These are phyloP conservation scores for Psittacara wagleri DNA, from an alignment of 2,113 vertebrate species.

Conservation along the genomic window DNA sequence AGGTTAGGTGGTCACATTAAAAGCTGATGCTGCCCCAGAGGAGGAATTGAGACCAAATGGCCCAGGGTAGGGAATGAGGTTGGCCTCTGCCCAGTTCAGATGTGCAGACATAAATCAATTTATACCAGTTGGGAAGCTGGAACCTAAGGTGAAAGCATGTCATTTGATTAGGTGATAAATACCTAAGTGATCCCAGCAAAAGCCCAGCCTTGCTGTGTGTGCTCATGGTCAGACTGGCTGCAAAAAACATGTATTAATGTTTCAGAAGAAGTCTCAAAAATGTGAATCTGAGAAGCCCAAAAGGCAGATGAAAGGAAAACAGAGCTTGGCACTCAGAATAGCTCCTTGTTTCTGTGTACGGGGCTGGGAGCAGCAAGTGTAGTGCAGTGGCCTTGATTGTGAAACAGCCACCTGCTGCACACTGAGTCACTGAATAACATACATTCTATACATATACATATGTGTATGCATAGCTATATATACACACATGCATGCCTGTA, in stretches of 20 bases:
- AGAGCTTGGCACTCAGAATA: not conserved
- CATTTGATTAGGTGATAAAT: slow-evolving; percentile 24
- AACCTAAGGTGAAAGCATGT: not conserved
- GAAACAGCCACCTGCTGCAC: not conserved
- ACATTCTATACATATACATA: too few species aligned
- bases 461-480: not conserved
- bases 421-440: not conserved
- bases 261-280: not conserved
- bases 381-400: not conserved
- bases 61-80: not conserved
- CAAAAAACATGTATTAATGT: not conserved
- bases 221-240: not conserved
- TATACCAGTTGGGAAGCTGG: not conserved
- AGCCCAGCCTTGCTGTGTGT: not conserved
- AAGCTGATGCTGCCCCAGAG: not conserved
- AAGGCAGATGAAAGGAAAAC: not conserved
- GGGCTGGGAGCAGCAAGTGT: not conserved
- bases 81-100: not conserved
- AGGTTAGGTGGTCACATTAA: fast-evolving
- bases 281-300: not conserved
- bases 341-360: fast-evolving
- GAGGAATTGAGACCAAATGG: not conserved
- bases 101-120: not conserved
- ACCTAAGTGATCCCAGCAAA: not conserved
- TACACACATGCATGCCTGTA: not conserved